These are phyloP conservation scores for Rhaphigaster nebulosa DNA, from an alignment of 2,888 invertebrate genomes.

Conservation along the genomic window DNA sequence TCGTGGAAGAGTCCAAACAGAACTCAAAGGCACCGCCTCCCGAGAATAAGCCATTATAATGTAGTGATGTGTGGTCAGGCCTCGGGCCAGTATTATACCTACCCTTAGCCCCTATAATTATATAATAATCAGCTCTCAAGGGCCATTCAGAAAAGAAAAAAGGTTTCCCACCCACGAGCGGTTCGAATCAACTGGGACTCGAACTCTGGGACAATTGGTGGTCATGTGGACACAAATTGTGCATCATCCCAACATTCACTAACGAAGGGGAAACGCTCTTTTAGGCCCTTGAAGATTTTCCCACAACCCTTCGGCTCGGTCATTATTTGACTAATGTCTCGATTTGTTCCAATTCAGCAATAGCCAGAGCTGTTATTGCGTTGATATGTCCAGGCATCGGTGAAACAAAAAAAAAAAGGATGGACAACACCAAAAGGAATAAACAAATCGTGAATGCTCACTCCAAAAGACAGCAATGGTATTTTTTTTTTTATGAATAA, in stretches of 20 bases:
- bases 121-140: conserved; percentile 51
- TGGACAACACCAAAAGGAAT: not conserved
- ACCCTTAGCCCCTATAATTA: conserved; percentile 51
- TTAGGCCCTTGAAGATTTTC: conserved; percentile 33
- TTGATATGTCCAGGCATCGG: not conserved
- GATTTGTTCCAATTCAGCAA: conserved; percentile 41
- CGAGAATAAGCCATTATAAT: conserved; percentile 50
- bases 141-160: conserved; percentile 9
- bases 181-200: conserved; percentile 43
- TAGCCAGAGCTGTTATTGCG: not conserved
- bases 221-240: conserved; percentile 47
- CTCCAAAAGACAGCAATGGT: not conserved
- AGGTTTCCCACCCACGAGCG: conserved; percentile 47
- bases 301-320: conserved; percentile 13
- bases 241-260: not conserved
- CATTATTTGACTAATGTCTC: conserved; percentile 32
- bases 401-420: not conserved
- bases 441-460: not conserved
- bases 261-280: conserved; percentile 2
- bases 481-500: too few species aligned
- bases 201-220: conserved; percentile 14
- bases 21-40: conserved; percentile 10
- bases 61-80: conserved; percentile 26
- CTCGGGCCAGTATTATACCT: conserved; percentile 5
- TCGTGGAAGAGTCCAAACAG: conserved; percentile 24